Percentiles rank a stretch among this genome's conserved stretches.
Conservation (phyloP, 2,888 invertebrate genomes). For the Petrolisthes cinctipes region DNA sequence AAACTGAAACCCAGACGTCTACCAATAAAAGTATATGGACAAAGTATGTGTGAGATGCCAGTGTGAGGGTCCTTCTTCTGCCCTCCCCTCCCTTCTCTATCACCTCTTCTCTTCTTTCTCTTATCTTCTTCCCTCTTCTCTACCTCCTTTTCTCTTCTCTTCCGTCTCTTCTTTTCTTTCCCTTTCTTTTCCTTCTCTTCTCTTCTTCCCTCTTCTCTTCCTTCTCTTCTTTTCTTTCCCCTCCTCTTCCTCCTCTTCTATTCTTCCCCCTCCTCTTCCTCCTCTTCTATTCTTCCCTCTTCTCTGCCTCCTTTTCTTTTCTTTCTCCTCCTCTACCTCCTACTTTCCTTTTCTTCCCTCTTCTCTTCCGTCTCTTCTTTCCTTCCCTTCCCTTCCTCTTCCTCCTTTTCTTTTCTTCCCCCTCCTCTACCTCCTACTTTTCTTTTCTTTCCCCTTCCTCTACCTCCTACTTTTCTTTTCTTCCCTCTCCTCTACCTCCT, state of each 20-base stretch:
- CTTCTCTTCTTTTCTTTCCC: background rate
- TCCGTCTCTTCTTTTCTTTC: background rate
- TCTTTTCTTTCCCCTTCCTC: background rate
- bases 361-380: background rate
- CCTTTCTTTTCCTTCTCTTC: background rate
- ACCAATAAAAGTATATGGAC: background rate
- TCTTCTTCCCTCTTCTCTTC: background rate
- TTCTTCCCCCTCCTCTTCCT: background rate
- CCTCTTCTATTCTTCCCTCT: background rate
- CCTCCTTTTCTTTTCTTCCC: background rate
- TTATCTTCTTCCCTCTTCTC: background rate
- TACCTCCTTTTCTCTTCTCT: background rate
- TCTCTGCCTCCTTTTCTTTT: background rate
- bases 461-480: background rate
- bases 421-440: background rate
- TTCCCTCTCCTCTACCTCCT: background rate
- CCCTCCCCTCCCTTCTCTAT: background rate
- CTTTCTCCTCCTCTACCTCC: background rate
- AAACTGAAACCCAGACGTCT: constrained; percentile 1
- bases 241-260: background rate
- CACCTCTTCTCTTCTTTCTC: background rate
- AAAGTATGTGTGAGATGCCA: background rate
- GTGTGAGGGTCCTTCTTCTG: no score
- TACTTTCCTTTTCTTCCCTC: background rate
- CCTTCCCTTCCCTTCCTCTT: background rate